Evolutionary conservation across 2,113 vertebrate genomes (phyloP), one percentile per base, ranked within the genome.

Genomic region (Nycticebus coucang): DNA sequence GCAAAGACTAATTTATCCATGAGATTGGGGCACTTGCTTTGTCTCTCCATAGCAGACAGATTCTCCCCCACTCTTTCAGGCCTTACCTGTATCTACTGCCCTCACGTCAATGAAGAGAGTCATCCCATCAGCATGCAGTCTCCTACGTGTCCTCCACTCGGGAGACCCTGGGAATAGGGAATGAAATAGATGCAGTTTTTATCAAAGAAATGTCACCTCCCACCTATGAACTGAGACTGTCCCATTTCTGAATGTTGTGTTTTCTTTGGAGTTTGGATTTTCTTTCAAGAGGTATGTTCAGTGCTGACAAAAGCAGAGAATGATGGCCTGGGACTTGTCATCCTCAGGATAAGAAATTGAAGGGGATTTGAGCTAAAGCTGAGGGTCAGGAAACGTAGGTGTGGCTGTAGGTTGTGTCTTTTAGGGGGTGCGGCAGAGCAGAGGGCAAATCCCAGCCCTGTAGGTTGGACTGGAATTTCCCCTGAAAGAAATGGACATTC

Each of bases 401-500:
- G 14, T 19, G 53, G 19, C 45, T n/a, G 24, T 21, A 80, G n/a
- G 30, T 28, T 55, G 5, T 15, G 50, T n/a, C 60, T 95, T 81
- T 13, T 91, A 26, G 24, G 62, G 90, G 37, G 9, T 4, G 5
- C 26, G 26, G 22, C 60, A 86, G 53, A 75, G 68, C 60, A 85
- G 28, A 15, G 66, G 28, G 87, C 83, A 50, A 79, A 30, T 45
- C 7, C 10, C 4, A 64, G 21, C 89, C 85, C 64, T 72, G 80
- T 37, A 71, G 69, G 78, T 37, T 41, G 4, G 1, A 18, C 3
- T 85, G 88, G 94, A 87, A 97, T 88, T 95, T 92, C 88, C 85
- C 95, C 22, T 19, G 69, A 45, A 96, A 96, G 91, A 86, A 94
- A 86, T 37, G 21, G 66, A 66, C 68, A 45, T 93, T 96, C 92